Base-by-base conservation (phyloP, 2,888 invertebrate genomes). In the Apoda limacodes region DNA sequence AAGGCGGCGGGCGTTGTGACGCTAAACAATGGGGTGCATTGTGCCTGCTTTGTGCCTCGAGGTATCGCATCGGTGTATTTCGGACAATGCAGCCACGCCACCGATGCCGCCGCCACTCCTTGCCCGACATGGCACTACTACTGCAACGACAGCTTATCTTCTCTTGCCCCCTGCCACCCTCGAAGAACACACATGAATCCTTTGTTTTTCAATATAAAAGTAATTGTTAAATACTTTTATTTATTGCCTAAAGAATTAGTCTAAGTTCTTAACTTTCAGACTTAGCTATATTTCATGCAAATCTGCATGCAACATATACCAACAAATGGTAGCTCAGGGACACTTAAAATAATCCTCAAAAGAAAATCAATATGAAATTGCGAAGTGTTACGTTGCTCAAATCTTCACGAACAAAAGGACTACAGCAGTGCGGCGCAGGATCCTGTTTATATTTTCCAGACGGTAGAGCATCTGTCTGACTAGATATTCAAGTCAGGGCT, bases 1-100 rank as follows among this genome's bases (percentile, higher is more conserved):
- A 56, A 61, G 50, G 54, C 43, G 43, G 50, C 49, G n/a, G n/a
- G n/a, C n/a, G n/a, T n/a, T n/a, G n/a, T n/a, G n/a, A n/a, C n/a
- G n/a, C n/a, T n/a, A n/a, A n/a, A n/a, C n/a, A n/a, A 45, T 40
- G 45, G 50, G 51, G 48, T 55, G 59, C 60, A 69, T 64, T 70
- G 71, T 72, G 58, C 61, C 52, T 62, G 63, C 67, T 67, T 72
- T 72, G 66, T 71, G 62, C 60, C 53, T 50, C 51, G 49, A 50
- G 55, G 57, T 63, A 69, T 63, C 63, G 55, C 51, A 48, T 48
- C 50, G 49, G 48, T 46, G 54, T 50, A 49, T 58, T 44, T 54
- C 47, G 32, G 43, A 63, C 58, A 59, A 62, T 55, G 52, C n/a
- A n/a, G n/a, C n/a, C n/a, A 55, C 39, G 44, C 40, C 41, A 46